These are phyloP conservation scores for Theodoxus fluviatilis DNA, from an alignment of 2,888 invertebrate genomes.

Conservation along the genomic window DNA sequence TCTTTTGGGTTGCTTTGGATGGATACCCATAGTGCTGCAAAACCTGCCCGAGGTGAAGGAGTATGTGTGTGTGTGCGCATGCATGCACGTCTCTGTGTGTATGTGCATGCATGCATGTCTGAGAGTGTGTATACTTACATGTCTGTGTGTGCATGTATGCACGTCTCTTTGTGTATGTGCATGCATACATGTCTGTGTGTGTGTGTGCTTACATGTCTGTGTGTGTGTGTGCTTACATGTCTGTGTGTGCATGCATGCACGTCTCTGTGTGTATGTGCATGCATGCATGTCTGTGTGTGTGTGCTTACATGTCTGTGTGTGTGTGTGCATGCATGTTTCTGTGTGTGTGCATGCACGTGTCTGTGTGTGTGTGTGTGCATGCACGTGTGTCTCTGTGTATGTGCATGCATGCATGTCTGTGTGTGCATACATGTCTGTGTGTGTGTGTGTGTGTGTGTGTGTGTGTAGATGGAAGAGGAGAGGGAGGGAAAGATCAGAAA, in stretches of 20 bases:
- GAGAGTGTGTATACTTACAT: not conserved
- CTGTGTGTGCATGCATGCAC: constrained; percentile 6
- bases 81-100: too few relatives aligned
- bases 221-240: not conserved
- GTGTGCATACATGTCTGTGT: not conserved
- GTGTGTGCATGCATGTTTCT: not conserved
- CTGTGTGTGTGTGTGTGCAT: not conserved
- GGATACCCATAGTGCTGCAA: too few relatives aligned
- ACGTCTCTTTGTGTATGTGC: not conserved
- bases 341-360: not conserved
- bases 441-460: not conserved
- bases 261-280: constrained; percentile 11
- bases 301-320: not conserved
- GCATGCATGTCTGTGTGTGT: not conserved
- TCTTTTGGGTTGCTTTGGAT: too few relatives aligned
- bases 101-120: too few relatives aligned
- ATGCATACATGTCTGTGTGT: not conserved
- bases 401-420: not conserved
- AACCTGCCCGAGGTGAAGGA: too few relatives aligned
- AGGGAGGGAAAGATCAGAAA: too few relatives aligned
- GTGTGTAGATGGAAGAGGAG: too few relatives aligned
- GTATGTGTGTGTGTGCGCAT: too few relatives aligned
- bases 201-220: constrained; percentile 9
- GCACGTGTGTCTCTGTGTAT: not conserved
- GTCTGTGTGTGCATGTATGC: not conserved